Evolutionary conservation across 2,797 vertebrate species (phyloP), one percentile per base, ranked within the genome.

Genomic region (Pseudopleuronectes americanus): DNA sequence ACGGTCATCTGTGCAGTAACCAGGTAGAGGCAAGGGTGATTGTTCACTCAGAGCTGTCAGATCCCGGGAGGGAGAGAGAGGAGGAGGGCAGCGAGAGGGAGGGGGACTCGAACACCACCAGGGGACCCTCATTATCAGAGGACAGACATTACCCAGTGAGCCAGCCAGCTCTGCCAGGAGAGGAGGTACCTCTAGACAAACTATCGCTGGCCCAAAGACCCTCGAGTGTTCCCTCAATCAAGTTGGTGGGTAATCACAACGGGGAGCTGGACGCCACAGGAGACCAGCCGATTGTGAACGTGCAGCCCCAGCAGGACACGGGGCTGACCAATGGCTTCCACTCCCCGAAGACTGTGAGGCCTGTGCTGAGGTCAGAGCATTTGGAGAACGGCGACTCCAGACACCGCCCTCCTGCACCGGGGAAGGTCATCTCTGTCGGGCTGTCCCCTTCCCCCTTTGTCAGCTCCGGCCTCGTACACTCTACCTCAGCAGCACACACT

Each of bases 21-120:
- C 96, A 96, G 88, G 94, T 99, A 57, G 96, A 99, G 87, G 97
- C 98, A 0, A 96, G 98, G 41, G 97, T 99, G 84, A 98, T 98
- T 0, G 97, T 99, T 77, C 98, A 99, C 87, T 98, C 97, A 1
- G 96, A 97, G 90, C 95, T 97, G 68, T 94, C 95, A 9, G 95
- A 97, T 21, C 93, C 92, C 19, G 84, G 75, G 65, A 92, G 80
- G 45, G 85, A 74, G 59, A 79, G 74, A 66, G 84, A 77, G 33
- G 51, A 64, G 33, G 55, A 63, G 12, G 62, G 17, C 14, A 19
- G 17, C 4, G 43, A 78, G 22, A 69, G 49, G 23, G 84, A 85
- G 59, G 84, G 31, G 4, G 83, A 71, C 54, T 78, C 84, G 33
- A 88, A 75, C 54, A 73, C 53, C 64, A 85, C 84, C 77, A 71